Percentiles rank a stretch among this genome's conserved stretches.
Evolutionary conservation across 1,140 invertebrate species (phyloP).

Genomic region (Drosophila ficusphila): DNA sequence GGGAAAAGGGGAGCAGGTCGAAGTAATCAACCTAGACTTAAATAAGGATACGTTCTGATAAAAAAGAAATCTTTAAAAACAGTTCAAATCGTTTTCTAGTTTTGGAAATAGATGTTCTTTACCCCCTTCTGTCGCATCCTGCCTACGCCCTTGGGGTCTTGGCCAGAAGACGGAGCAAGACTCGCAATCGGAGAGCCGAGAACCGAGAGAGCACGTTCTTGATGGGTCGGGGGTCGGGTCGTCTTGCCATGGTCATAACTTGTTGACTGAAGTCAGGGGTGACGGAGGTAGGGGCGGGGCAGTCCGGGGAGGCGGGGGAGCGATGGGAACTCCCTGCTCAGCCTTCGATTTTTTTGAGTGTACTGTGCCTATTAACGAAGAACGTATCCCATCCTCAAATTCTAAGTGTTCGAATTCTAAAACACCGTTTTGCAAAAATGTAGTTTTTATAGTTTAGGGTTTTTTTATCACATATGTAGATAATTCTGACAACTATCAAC

Average conservation of each 20-base stretch:
- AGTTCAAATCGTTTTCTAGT: no score
- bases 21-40: no score
- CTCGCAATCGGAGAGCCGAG: slow-evolving; percentile 4
- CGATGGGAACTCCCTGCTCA: slow-evolving; percentile 45
- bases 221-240: slow-evolving; percentile 55
- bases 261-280: slow-evolving; percentile 34
- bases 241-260: slow-evolving; percentile 60
- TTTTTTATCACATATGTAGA: no score
- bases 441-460: no score
- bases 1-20: slow-evolving; percentile 13
- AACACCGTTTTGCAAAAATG: not conserved
- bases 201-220: slow-evolving; percentile 50
- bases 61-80: no score
- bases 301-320: slow-evolving; percentile 13
- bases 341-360: slow-evolving; percentile 69
- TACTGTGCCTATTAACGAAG: slow-evolving; percentile 28
- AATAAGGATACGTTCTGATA: no score
- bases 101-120: not conserved
- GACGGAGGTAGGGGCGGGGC: not conserved
- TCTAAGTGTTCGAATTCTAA: no score
- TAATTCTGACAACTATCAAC: no score
- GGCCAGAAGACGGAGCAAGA: slow-evolving; percentile 1
- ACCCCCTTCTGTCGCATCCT: not conserved
- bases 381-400: no score
- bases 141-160: slow-evolving; percentile 6